phyloP scores from a whole-genome alignment of 2,797 vertebrate species.

The Ptychadena robeensis region DNA sequence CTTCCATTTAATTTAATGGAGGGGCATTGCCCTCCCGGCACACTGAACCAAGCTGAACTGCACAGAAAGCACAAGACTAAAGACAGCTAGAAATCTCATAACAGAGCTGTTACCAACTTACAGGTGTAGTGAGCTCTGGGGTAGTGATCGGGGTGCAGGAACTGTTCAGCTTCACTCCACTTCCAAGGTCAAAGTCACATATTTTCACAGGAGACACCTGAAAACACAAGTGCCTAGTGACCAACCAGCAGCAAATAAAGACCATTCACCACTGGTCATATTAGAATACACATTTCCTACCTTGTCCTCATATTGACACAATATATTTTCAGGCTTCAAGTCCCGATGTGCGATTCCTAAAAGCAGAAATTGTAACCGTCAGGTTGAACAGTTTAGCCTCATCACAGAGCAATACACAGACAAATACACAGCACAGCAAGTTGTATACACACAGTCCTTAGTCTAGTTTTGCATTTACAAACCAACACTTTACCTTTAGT shows the following conservation, averaged over 20 bases:
- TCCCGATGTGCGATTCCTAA: constrained; percentile 95
- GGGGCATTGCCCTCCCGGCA: too few species aligned
- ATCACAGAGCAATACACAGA: too few species aligned
- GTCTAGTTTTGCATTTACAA: background rate
- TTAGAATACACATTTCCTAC: constrained; percentile 68
- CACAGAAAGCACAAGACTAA: too few species aligned
- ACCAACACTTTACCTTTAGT: constrained; percentile 84
- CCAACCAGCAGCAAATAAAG: too few species aligned
- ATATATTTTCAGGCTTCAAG: constrained; percentile 94
- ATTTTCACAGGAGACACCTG: constrained; percentile 96
- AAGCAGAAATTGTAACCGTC: background rate
- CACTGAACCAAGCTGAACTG: too few species aligned
- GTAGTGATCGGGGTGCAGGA: constrained; percentile 94
- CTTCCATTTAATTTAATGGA: too few species aligned
- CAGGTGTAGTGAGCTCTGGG: constrained; percentile 95
- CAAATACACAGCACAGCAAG: background rate
- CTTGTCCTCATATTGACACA: constrained; percentile 91
- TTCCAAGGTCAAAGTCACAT: constrained; percentile 97
- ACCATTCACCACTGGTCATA: too few species aligned
- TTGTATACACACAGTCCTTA: background rate
- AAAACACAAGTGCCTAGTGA: constrained; percentile 16
- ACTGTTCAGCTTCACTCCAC: constrained; percentile 93
- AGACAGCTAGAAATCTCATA: too few species aligned
- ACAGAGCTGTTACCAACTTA: too few species aligned
- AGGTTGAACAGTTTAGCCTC: too few species aligned